Base-by-base conservation (phyloP, 2,113 vertebrate species). In the Myrmecobius fasciatus region DNA sequence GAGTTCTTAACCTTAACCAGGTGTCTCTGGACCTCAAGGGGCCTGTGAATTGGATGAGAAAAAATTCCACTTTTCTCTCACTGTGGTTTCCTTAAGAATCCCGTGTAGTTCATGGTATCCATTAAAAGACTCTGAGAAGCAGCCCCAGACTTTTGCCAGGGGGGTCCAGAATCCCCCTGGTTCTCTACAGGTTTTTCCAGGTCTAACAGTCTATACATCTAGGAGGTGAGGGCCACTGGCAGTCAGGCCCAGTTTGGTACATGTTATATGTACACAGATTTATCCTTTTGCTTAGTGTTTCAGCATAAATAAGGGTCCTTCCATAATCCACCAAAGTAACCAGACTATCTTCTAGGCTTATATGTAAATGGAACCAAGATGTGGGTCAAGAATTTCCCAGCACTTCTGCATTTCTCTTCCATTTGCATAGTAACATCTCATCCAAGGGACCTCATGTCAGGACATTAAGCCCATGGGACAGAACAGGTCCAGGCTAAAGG, bases 181-280 rank as follows among this genome's bases (percentile, higher is more conserved):
- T 26, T n/a, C 67, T 24, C 20, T 20, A 43, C n/a, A 83, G 6
- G 17, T 22, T 43, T 83, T 83, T n/a, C 67, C n/a, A 83, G 20
- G 17, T 43, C 14, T 67, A 67, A 75, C 12, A 20, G 31, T 36
- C 60, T 67, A 67, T 67, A 67, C 12, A 36, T 67, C 56, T n/a
- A 67, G 60, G 14, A 75, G 14, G 26, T 67, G 91, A 91, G 46
- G 2, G 43, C 26, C 49, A 94, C 9, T 89, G 31, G 83, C 89
- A 95, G 11, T 67, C 93, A 92, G 93, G 51, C 24, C 47, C 75
- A 95, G 51, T 52, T 0, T 53, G 60, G 88, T 60, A 8, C 53
- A 52, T 94, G 92, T n/a, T 93, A 54, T 95, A 20, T 95, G 91
- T 20, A 46, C n/a, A 91, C 6, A 60, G 46, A 94, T 11, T 51